phyloP scores from a whole-genome alignment of 2,797 vertebrate species.

The Diplodus sargus region DNA sequence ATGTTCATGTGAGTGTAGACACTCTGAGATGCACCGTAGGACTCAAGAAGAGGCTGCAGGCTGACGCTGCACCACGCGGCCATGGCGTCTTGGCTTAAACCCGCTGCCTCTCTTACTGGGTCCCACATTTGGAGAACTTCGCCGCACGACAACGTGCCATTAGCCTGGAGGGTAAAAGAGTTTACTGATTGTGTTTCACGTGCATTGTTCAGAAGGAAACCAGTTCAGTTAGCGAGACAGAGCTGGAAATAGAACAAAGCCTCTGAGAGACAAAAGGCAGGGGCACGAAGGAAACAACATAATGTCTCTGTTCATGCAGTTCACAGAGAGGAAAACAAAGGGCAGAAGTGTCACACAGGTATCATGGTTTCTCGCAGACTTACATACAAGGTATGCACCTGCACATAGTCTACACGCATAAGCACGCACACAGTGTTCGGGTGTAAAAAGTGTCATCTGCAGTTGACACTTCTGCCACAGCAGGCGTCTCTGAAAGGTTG shows the following conservation, averaged over 20 bases:
- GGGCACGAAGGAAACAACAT: conserved; percentile 18
- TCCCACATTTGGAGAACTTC: conserved; percentile 72
- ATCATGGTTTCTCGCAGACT: conserved; percentile 33
- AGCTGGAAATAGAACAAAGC: conserved; percentile 33
- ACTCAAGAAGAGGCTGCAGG: conserved; percentile 70
- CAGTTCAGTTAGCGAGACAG: conserved; percentile 31
- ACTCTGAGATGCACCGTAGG: conserved; percentile 1
- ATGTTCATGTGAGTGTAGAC: conserved; percentile 50
- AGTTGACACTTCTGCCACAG: not conserved
- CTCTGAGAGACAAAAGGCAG: conserved; percentile 34
- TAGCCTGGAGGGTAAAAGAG: conserved; percentile 65
- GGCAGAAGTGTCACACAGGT: conserved; percentile 66
- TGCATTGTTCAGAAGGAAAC: conserved; percentile 40
- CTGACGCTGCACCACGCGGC: conserved; percentile 76
- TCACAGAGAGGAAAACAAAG: conserved; percentile 43
- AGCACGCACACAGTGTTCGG: not conserved
- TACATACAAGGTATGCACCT: conserved; percentile 8
- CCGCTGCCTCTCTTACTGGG: conserved; percentile 57
- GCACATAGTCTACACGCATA: not conserved
- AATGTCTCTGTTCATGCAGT: conserved; percentile 14
- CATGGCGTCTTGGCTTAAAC: conserved; percentile 61
- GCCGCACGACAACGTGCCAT: conserved; percentile 74
- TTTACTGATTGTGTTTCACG: conserved; percentile 35
- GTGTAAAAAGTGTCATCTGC: not conserved
- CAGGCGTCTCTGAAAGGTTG: not conserved